Evolutionary conservation across 2,113 vertebrate genomes (phyloP).

Genomic region (Globicephala melas): DNA sequence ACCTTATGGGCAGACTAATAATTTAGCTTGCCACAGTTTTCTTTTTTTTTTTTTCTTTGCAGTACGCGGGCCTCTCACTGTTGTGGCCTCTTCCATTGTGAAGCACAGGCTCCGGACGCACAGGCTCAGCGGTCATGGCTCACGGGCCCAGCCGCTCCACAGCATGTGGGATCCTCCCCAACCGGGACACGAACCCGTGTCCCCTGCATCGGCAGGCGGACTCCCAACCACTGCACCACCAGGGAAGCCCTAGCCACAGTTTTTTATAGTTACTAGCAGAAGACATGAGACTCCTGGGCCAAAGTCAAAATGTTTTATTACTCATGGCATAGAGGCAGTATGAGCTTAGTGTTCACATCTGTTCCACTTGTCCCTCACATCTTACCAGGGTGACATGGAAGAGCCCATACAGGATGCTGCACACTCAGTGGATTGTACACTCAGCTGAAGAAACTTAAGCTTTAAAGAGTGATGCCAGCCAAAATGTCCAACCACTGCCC

Average conservation of each 20-base stretch:
- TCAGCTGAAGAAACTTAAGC: not conserved
- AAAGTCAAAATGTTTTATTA: not conserved
- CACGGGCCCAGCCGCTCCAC: too few relatives aligned
- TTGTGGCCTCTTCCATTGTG: too few relatives aligned
- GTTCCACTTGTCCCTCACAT: not conserved
- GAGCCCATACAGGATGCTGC: not conserved
- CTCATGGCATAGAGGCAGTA: rapidly evolving
- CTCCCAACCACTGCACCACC: too few relatives aligned
- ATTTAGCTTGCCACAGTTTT: not conserved
- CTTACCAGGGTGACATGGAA: not conserved
- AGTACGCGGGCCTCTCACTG: too few relatives aligned
- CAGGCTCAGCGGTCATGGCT: too few relatives aligned
- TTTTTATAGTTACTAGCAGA: not conserved
- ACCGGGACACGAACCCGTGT: rapidly evolving
- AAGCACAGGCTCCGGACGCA: too few relatives aligned
- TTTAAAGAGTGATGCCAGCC: not conserved
- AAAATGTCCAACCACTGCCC: not conserved
- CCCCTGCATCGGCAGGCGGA: too few relatives aligned
- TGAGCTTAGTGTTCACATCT: not conserved
- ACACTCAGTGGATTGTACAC: not conserved
- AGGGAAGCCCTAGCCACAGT: too few relatives aligned
- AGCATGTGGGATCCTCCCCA: too few relatives aligned
- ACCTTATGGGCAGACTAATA: not conserved
- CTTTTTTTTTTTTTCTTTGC: too few relatives aligned
- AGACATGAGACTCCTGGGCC: not conserved